Evolutionary conservation across 2,113 vertebrate genomes (phyloP), one percentile per base, ranked within the genome.

Genomic region (Ammospiza caudacuta): DNA sequence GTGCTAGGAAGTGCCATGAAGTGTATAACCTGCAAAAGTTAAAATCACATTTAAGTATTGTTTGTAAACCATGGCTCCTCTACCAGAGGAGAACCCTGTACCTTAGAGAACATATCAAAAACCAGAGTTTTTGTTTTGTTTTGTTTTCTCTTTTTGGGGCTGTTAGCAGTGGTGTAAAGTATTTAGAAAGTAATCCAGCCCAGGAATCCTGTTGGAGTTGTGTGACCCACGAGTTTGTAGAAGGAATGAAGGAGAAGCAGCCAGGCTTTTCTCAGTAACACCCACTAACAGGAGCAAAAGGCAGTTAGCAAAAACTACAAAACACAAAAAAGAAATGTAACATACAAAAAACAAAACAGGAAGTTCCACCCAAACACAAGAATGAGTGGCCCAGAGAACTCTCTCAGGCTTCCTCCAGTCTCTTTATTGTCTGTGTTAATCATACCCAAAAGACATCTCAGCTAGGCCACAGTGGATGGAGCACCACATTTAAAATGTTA

Each of bases 21-120:
- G 7, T 1, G 0, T 20, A 13, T 29, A 39, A 54, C 0, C 0
- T 64, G 21, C 22, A 72, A 4, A 72, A 61, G 15, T 18, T 67
- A 19, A 63, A 81, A 39, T 31, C 1, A 1, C 31, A 9, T 21
- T 31, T 1, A 62, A 76, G 8, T 41, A 9, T 21, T 79, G 33
- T 6, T 39, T 85, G 9, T 35, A 74, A 85, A 74, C 54, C 70
- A n/a, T 55, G 13, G 9, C 12, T 85, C 61, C 15, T 64, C 12
- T 10, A 64, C 70, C 28, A 49, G 52, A 70, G 59, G 46, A 87
- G 24, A 74, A 17, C 16, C 7, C 5, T 25, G 52, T 49, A 24
- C 21, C 23, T 54, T 54, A 54, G 6, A 74, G 41, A 91, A 37
- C 2, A 28, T 15, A 6, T 31, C 6, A 87, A 25, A 6, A 64